These are phyloP conservation scores for Perdita meconis DNA, from an alignment of 2,888 invertebrate species.

Conservation along the genomic window DNA sequence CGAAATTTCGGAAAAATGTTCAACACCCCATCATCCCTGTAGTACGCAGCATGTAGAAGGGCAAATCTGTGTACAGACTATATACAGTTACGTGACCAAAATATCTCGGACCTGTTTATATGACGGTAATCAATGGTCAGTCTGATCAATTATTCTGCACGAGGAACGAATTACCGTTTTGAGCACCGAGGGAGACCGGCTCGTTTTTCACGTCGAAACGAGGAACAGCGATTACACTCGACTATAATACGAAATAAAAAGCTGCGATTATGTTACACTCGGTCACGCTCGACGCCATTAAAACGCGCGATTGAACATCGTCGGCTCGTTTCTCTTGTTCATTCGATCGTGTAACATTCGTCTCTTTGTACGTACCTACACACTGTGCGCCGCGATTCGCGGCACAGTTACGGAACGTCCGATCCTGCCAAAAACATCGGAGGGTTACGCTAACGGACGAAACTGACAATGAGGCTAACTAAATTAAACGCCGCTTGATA, in stretches of 20 bases:
- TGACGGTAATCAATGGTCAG: constrained; percentile 62
- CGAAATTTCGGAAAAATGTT: no score
- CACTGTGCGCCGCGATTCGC: no score
- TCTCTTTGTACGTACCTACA: constrained; percentile 7
- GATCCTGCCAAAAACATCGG: no score
- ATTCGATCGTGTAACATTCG: background rate
- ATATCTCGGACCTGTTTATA: constrained; percentile 58
- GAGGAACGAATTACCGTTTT: constrained; percentile 52
- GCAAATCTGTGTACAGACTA: constrained; percentile 16
- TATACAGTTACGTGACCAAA: constrained; percentile 66
- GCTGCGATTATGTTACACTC: constrained; percentile 12
- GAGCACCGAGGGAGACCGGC: constrained; percentile 3
- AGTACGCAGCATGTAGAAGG: no score
- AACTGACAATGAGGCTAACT: constrained; percentile 4
- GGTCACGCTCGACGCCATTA: constrained; percentile 9
- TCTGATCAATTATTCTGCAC: constrained; percentile 59
- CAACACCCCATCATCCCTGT: no score
- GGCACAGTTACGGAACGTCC: background rate
- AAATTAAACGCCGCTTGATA: constrained; percentile 15
- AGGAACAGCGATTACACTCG: constrained; percentile 12
- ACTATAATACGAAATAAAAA: constrained; percentile 41
- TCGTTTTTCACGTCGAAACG: background rate
- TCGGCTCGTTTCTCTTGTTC: constrained; percentile 7
- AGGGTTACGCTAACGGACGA: background rate
- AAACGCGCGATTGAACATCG: constrained; percentile 41